Conservation (phyloP, 2,113 vertebrate species). For the Cyanoderma ruficeps region DNA sequence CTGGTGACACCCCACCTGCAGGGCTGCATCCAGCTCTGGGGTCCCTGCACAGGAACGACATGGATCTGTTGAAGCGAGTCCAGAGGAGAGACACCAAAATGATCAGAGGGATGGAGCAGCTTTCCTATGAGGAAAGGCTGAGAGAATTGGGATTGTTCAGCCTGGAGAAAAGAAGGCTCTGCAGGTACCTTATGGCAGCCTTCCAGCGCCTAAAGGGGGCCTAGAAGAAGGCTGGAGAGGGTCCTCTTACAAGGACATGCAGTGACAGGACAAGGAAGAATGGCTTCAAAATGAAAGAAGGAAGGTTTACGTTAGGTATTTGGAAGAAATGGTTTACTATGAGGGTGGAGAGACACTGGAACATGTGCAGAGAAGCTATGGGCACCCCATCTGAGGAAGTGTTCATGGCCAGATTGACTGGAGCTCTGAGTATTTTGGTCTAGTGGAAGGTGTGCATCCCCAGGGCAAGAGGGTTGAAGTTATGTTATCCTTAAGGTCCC, state of each 20-base stretch:
- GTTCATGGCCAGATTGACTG: neutral
- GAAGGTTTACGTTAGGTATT: neutral
- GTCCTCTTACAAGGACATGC: neutral
- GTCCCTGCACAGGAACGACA: neutral
- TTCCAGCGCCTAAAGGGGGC: neutral
- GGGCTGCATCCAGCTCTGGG: rapidly evolving
- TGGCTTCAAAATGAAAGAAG: neutral
- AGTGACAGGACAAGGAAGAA: neutral
- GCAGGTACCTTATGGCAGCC: neutral
- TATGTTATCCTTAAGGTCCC: neutral
- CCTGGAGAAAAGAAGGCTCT: neutral
- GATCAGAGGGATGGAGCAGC: neutral
- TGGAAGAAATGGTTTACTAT: neutral
- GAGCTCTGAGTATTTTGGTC: neutral
- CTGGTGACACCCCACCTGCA: neutral
- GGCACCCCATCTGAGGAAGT: neutral
- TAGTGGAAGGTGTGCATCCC: neutral
- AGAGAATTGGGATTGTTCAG: neutral
- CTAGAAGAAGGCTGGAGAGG: neutral
- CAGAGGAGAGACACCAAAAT: rapidly evolving
- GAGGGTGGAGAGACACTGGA: neutral
- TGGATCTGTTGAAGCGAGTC: rapidly evolving
- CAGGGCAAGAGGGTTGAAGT: neutral
- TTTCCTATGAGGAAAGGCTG: neutral
- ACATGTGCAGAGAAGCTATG: neutral